These are phyloP conservation scores for Heterohyrax brucei DNA, from an alignment of 2,797 vertebrate genomes.

Conservation along the genomic window DNA sequence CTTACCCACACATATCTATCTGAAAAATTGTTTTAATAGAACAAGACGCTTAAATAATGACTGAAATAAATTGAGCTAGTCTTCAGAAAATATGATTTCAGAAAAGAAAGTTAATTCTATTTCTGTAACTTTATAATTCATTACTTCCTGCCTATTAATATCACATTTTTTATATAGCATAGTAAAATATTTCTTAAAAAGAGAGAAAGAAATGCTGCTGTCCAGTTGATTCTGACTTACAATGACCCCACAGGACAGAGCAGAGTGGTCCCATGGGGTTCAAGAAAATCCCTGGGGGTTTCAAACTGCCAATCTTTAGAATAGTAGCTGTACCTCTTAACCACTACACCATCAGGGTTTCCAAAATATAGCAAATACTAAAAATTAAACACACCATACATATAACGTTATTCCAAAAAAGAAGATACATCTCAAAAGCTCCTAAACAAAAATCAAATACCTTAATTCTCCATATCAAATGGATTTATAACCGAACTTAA, in stretches of 20 bases:
- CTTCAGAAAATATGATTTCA: slow-evolving; percentile 41
- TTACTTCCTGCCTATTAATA: neutral
- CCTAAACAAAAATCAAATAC: slow-evolving; percentile 53
- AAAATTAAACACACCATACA: neutral
- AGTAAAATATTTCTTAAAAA: too few relatives aligned
- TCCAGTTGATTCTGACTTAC: too few relatives aligned
- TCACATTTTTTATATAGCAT: neutral
- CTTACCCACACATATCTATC: slow-evolving; percentile 11
- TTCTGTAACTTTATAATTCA: neutral
- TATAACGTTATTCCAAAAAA: neutral
- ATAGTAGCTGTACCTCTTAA: too few relatives aligned
- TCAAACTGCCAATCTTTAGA: too few relatives aligned
- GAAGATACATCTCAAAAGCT: neutral
- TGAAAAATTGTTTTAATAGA: neutral
- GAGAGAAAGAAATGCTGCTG: too few relatives aligned
- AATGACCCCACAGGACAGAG: too few relatives aligned
- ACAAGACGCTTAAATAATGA: slow-evolving; percentile 16
- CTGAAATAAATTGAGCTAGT: neutral
- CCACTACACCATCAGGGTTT: too few relatives aligned
- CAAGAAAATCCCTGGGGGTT: too few relatives aligned
- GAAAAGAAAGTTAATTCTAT: slow-evolving; percentile 18
- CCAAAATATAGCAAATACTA: neutral
- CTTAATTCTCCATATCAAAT: neutral
- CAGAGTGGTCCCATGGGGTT: too few relatives aligned
- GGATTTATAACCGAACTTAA: slow-evolving; percentile 16